Percentiles rank a stretch among this genome's conserved stretches.
Evolutionary conservation across 2,113 vertebrate species (phyloP).

Genomic region (Larimichthys crocea): DNA sequence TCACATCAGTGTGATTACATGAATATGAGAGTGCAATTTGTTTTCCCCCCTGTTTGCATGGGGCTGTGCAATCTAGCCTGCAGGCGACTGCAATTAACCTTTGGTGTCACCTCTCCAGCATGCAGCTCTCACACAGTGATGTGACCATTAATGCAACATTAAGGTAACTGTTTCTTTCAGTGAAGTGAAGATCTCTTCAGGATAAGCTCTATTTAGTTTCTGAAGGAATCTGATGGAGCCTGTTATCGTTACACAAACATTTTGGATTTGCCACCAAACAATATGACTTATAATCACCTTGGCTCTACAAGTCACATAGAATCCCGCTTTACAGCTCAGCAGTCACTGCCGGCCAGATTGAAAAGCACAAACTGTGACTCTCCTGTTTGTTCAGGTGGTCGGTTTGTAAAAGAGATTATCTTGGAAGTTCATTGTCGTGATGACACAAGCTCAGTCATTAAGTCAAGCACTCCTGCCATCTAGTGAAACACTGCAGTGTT

Average conservation of each 20-base stretch:
- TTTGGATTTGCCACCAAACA: neutral
- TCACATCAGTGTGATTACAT: slow-evolving; percentile 48
- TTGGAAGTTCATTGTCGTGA: neutral
- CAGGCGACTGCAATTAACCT: slow-evolving; percentile 56
- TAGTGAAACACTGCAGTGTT: slow-evolving; percentile 40
- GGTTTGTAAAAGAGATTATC: slow-evolving; percentile 6
- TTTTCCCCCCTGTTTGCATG: slow-evolving; percentile 28
- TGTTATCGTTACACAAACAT: neutral
- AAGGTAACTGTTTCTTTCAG: neutral
- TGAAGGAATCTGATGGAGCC: slow-evolving; percentile 25
- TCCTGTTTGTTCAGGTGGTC: slow-evolving; percentile 46
- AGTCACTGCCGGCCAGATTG: neutral
- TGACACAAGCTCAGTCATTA: neutral
- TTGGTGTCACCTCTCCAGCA: slow-evolving; percentile 23
- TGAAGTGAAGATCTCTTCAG: neutral
- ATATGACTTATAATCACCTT: neutral
- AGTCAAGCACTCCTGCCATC: slow-evolving; percentile 52
- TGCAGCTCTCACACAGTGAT: slow-evolving; percentile 25
- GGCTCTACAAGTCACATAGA: neutral
- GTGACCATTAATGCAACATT: slow-evolving; percentile 3
- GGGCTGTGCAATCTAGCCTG: neutral
- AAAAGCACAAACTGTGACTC: slow-evolving; percentile 9
- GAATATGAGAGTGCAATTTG: slow-evolving; percentile 30
- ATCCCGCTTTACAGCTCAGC: slow-evolving; percentile 6
- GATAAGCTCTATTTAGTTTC: neutral